phyloP scores from a whole-genome alignment of 37 sponge, comb jelly and placozoan genomes.

The Petrosia ficiformis region DNA sequence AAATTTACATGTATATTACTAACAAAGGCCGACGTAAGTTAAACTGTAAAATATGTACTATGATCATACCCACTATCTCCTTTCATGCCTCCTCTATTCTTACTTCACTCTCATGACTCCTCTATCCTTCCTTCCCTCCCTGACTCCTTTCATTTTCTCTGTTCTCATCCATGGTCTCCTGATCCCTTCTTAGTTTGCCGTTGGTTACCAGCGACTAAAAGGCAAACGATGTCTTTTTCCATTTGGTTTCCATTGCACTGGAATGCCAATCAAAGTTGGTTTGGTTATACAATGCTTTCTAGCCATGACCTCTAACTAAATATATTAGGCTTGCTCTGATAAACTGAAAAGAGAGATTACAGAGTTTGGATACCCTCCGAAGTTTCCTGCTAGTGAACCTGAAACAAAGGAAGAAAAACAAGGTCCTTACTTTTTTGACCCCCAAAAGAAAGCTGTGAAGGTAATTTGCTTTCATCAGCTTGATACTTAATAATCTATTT shows the following conservation, averaged over 20 bases:
- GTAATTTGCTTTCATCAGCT: too few species aligned
- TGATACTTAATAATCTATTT: too few species aligned
- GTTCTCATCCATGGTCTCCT: too few species aligned
- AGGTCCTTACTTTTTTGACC: conserved; percentile 25
- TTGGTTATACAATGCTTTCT: neutral
- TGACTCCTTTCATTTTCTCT: too few species aligned
- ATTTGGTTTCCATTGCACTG: conserved; percentile 87
- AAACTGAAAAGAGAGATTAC: conserved; percentile 73
- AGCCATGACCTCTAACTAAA: too few species aligned
- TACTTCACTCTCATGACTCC: too few species aligned
- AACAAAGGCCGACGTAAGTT: conserved; percentile 3
- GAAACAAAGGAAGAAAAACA: conserved; percentile 17
- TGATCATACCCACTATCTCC: too few species aligned
- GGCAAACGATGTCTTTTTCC: conserved; percentile 80
- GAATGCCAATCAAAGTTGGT: conserved; percentile 82
- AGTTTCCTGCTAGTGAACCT: conserved; percentile 46
- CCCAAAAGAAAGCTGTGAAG: conserved; percentile 48
- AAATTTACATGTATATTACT: neutral
- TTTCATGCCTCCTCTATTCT: too few species aligned
- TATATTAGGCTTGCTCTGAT: conserved; percentile 88
- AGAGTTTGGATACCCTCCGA: conserved; percentile 73
- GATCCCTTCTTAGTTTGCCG: conserved; percentile 52
- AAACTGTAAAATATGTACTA: too few species aligned
- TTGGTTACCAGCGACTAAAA: conserved; percentile 80
- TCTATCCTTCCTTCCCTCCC: too few species aligned